phyloP scores from a whole-genome alignment of 2,797 vertebrate species.

The Orientallactaga sibirica region DNA sequence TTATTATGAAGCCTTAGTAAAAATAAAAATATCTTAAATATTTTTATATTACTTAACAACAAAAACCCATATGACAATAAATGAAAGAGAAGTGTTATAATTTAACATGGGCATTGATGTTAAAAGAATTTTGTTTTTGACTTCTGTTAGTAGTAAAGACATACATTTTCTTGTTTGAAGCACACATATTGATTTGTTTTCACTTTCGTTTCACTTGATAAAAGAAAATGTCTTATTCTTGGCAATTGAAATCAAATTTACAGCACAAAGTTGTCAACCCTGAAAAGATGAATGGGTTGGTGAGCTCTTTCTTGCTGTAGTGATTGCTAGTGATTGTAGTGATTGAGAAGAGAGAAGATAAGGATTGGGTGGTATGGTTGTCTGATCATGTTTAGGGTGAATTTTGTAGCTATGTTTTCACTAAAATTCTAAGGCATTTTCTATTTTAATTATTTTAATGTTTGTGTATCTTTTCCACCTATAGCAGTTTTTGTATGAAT shows the following conservation, averaged over 20 bases:
- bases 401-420: conserved; percentile 6
- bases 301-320: conserved; percentile 30
- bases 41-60: not conserved
- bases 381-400: conserved; percentile 38
- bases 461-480: not conserved
- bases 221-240: not conserved
- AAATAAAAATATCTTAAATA: conserved; percentile 1
- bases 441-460: conserved; percentile 24
- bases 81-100: not conserved
- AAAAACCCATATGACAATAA: not conserved
- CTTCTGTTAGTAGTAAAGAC: conserved; percentile 35
- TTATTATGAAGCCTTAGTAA: conserved; percentile 20
- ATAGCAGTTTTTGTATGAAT: not conserved
- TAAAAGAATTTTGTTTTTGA: conserved; percentile 13
- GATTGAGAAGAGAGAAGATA: not conserved
- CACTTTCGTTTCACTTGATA: conserved; percentile 46
- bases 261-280: conserved; percentile 11
- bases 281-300: conserved; percentile 53
- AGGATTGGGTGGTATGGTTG: conserved; percentile 16
- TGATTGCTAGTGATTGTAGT: not conserved
- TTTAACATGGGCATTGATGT: not conserved
- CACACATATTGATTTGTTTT: conserved; percentile 50
- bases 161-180: conserved; percentile 26
- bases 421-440: not conserved
- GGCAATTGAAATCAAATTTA: conserved; percentile 41